A percentile compares a stretch with the other conserved stretches of the same genome.
Conservation (phyloP, 2,113 vertebrate genomes). For the Hemiscyllium ocellatum region DNA sequence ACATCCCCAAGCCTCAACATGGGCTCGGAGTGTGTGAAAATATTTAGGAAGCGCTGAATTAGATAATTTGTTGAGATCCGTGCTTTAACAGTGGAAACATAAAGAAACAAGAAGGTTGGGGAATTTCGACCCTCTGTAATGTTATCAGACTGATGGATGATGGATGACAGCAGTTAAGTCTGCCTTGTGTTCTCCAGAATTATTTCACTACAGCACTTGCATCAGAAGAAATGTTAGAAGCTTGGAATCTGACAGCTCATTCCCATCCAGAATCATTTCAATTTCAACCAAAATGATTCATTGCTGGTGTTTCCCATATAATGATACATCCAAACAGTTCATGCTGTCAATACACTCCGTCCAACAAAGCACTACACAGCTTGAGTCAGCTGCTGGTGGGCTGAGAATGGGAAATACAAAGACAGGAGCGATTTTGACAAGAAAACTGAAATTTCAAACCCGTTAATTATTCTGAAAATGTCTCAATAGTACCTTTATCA, state of each 20-base stretch:
- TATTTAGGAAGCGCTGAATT: too few species aligned
- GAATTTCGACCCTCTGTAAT: constrained; percentile 2
- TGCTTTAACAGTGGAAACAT: neutral
- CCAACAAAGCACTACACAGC: neutral
- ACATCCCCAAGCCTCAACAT: too few species aligned
- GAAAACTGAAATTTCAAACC: constrained; percentile 13
- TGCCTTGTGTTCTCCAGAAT: constrained; percentile 29
- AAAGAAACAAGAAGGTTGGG: neutral
- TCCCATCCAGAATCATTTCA: constrained; percentile 30
- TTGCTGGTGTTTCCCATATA: constrained; percentile 11
- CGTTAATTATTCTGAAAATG: neutral
- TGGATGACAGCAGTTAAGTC: constrained; percentile 9
- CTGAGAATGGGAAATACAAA: neutral
- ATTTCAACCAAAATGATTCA: constrained; percentile 20
- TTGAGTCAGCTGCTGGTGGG: constrained; percentile 29
- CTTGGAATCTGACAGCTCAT: constrained; percentile 18
- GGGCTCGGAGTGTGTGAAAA: too few species aligned
- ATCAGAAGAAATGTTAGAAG: constrained; percentile 16
- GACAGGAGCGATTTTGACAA: neutral
- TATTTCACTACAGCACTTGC: constrained; percentile 28
- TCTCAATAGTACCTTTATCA: neutral
- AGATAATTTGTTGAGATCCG: neutral
- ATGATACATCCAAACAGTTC: constrained; percentile 13
- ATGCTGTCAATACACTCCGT: constrained; percentile 10
- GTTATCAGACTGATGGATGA: neutral